phyloP scores from a whole-genome alignment of 2,113 vertebrate species.

The Odocoileus virginianus region DNA sequence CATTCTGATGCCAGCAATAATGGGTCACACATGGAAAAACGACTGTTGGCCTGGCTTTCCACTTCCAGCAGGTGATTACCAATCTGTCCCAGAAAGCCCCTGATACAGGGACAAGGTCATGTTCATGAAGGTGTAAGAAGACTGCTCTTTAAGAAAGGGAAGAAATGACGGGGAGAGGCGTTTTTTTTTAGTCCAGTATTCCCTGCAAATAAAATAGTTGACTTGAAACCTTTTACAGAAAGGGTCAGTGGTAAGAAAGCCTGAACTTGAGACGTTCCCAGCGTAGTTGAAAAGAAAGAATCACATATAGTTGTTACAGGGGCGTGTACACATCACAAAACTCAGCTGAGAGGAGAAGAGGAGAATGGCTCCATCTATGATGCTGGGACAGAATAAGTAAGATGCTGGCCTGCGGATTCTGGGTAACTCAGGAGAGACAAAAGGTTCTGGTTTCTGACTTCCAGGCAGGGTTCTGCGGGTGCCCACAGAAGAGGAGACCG shows the following conservation, averaged over 20 bases:
- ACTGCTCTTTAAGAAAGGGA: not conserved
- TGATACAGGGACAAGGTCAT: not conserved
- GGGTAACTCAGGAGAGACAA: not conserved
- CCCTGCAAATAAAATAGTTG: not conserved
- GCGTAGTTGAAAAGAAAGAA: not conserved
- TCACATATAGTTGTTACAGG: not conserved
- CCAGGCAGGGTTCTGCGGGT: not conserved
- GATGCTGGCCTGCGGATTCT: not conserved
- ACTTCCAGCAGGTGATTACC: not conserved
- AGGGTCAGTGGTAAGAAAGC: not conserved
- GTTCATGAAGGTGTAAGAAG: not conserved
- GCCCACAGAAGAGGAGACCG: rapidly evolving
- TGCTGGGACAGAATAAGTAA: not conserved
- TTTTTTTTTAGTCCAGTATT: not conserved
- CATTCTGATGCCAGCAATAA: not conserved
- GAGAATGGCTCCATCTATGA: rapidly evolving
- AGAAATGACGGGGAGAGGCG: not conserved
- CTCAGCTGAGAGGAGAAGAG: not conserved
- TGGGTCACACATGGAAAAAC: not conserved
- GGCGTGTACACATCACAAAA: not conserved
- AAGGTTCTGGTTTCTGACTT: not conserved
- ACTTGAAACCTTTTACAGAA: not conserved
- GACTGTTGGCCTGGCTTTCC: not conserved
- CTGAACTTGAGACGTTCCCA: not conserved
- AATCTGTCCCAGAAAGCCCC: not conserved